These are phyloP conservation scores for Acomys russatus DNA, from an alignment of 2,797 vertebrate genomes.

Conservation along the genomic window DNA sequence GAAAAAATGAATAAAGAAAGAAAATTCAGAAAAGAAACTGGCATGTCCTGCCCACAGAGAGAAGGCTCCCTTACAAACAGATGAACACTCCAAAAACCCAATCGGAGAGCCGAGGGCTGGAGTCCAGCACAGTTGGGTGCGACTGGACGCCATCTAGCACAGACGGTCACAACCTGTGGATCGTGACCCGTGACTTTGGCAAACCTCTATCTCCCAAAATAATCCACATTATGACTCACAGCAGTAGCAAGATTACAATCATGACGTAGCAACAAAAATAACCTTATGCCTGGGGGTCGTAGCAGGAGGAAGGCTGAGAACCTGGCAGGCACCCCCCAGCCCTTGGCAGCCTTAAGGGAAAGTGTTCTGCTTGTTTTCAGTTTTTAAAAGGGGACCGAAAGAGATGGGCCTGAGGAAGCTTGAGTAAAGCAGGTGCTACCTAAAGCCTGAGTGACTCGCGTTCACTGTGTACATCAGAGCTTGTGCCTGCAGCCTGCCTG, in stretches of 20 bases:
- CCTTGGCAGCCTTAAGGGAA: not conserved
- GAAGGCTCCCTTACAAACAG: not conserved
- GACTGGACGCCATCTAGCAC: too few relatives aligned
- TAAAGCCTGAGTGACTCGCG: not conserved
- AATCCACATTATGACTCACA: not conserved
- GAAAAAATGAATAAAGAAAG: not conserved
- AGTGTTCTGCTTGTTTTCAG: not conserved
- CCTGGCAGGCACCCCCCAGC: not conserved
- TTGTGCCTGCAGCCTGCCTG: not conserved
- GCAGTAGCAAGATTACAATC: not conserved
- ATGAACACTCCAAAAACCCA: not conserved
- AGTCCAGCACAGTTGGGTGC: not conserved
- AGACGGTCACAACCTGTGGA: not conserved
- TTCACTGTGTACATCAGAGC: rapidly evolving
- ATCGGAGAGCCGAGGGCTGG: not conserved
- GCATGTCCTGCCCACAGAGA: not conserved
- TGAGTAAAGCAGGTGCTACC: not conserved
- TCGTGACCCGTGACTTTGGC: not conserved
- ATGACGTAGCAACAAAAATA: not conserved
- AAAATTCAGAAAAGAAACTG: not conserved
- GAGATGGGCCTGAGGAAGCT: too few relatives aligned
- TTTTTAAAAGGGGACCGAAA: not conserved
- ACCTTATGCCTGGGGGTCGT: not conserved
- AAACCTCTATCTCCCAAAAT: not conserved
- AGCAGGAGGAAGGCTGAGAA: not conserved